These are phyloP conservation scores for Eutolmus rufibarbis DNA, from an alignment of 2,888 invertebrate species.

Conservation along the genomic window DNA sequence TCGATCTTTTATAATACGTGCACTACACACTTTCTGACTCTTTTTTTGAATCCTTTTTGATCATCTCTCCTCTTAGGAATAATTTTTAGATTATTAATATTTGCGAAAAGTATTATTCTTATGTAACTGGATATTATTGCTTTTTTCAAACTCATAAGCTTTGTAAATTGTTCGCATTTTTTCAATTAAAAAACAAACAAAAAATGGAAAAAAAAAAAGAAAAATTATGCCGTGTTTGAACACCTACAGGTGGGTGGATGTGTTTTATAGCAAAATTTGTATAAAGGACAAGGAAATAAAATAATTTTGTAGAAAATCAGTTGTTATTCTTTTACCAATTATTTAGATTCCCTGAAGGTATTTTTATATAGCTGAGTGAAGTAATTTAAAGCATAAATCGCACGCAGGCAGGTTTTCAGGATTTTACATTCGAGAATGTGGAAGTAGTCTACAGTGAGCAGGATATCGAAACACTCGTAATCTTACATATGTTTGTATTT, in stretches of 20 bases:
- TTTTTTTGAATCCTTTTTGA: not conserved
- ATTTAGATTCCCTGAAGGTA: not conserved
- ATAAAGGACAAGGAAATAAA: constrained; percentile 32
- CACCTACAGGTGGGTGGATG: not conserved
- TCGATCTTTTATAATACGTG: not conserved
- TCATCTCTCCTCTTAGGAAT: not conserved
- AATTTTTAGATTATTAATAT: constrained; percentile 16
- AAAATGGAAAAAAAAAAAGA: not conserved
- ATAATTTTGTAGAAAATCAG: not conserved
- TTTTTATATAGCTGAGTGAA: too few species aligned
- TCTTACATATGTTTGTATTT: constrained; percentile 18
- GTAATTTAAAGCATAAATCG: not conserved
- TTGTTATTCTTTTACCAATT: not conserved
- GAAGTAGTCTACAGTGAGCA: not conserved
- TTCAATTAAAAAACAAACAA: not conserved
- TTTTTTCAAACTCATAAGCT: not conserved
- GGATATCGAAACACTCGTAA: not conserved
- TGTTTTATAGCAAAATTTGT: constrained; percentile 34
- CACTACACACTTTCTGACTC: not conserved
- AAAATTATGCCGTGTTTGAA: not conserved
- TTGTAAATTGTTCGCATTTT: constrained; percentile 25
- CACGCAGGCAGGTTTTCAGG: not conserved
- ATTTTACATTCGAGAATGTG: not conserved
- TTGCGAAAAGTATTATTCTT: constrained; percentile 27
- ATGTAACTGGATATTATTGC: constrained; percentile 11